Evolutionary conservation across 2,888 invertebrate genomes (phyloP), one percentile per base, ranked within the genome.

Genomic region (Pterostichus madidus): DNA sequence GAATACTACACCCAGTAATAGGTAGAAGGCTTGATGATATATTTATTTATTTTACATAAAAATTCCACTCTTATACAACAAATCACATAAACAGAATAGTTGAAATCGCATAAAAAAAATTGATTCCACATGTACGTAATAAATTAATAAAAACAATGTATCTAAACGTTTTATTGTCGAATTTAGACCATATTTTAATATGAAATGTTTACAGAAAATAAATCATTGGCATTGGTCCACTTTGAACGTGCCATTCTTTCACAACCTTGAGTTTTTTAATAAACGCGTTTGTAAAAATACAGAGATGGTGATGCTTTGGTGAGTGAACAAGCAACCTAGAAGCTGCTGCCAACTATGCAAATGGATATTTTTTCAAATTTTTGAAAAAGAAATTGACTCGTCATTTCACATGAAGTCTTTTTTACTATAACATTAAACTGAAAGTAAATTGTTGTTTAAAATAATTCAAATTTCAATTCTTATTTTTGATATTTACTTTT

Each of bases 221-320:
- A 13, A 15, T 17, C 3, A 17, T 31, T 64, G 64, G 64, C 64
- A 32, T 35, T 31, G 24, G 17, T 64, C 64, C 64, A 64, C 32
- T 35, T 64, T 1, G 11, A 10, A 10, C 32, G 17, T 32, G 64
- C 32, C 64, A 59, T 59, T 59, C n/a, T 31, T 59, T 59, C 10
- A 1, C 39, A 59, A 17, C 59, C 59, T 59, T 59, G 59, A 31
- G 10, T 59, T 59, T 64, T 32, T 32, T n/a, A 64, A 35, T 39
- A 32, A 64, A 64, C 31, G 31, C 10, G 64, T 64, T 64, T 32
- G 64, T 64, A 61, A 61, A 61, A 31, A 61, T 61, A 61, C 17
- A 32, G 32, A 17, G 24, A 5, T 7, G 17, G 1, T 64, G 3
- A 32, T 64, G 35, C 32, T n/a, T 64, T 31, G 8, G 64, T 64